phyloP scores from a whole-genome alignment of 2,113 vertebrate species.

The Triplophysa rosa region DNA sequence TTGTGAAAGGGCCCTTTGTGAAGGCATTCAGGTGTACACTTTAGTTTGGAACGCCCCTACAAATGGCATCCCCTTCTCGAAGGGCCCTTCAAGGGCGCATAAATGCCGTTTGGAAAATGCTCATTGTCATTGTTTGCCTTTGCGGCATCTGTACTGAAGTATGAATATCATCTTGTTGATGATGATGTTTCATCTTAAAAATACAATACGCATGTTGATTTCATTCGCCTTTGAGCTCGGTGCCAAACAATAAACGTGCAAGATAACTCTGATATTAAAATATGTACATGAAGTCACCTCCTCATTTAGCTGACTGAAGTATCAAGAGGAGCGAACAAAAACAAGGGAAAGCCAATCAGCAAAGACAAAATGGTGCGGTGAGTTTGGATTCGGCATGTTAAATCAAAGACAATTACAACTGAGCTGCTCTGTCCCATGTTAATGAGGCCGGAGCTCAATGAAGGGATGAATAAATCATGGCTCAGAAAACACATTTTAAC shows the following conservation, averaged over 20 bases:
- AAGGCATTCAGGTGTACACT: too few species aligned
- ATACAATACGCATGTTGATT: not conserved
- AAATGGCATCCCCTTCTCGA: too few species aligned
- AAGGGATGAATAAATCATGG: conserved; percentile 74
- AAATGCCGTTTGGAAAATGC: too few species aligned
- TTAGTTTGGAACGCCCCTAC: too few species aligned
- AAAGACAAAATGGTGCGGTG: conserved; percentile 67
- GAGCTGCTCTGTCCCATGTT: conserved; percentile 69
- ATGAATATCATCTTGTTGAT: not conserved
- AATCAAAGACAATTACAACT: conserved; percentile 73
- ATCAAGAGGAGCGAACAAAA: conserved; percentile 8
- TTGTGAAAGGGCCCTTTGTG: too few species aligned
- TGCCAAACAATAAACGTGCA: not conserved
- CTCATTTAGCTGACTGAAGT: conserved; percentile 29
- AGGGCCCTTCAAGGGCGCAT: too few species aligned
- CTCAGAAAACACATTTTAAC: conserved; percentile 64
- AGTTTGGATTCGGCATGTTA: conserved; percentile 64
- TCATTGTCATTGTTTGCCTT: too few species aligned
- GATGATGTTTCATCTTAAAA: not conserved
- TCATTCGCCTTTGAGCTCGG: not conserved
- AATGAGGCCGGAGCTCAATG: conserved; percentile 61
- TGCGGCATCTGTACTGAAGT: not conserved
- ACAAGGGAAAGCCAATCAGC: conserved; percentile 55
- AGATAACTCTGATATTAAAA: conserved; percentile 14
- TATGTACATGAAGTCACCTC: conserved; percentile 23